These are phyloP conservation scores for Mormyrops attenuatus DNA, from an alignment of 2,797 vertebrate genomes.

Conservation along the genomic window DNA sequence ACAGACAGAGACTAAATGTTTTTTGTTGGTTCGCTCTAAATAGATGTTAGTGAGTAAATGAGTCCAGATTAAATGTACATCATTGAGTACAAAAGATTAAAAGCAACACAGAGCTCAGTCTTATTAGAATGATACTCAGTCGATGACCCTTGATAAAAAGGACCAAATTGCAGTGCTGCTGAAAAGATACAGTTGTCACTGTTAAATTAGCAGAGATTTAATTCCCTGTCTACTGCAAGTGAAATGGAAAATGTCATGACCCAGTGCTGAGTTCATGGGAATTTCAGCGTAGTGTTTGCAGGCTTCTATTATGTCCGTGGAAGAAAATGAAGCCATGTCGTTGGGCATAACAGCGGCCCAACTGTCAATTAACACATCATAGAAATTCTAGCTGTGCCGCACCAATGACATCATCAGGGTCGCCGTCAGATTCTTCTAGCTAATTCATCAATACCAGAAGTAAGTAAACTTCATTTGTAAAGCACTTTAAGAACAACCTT, in stretches of 20 bases:
- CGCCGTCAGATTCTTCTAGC: not conserved
- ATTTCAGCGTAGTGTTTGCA: not conserved
- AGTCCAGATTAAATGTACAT: not conserved
- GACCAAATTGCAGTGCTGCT: not conserved
- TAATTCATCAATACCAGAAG: not conserved
- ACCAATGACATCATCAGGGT: conserved; percentile 12
- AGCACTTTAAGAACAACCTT: not conserved
- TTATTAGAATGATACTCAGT: not conserved
- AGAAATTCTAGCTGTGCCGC: conserved; percentile 17
- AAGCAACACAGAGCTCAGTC: not conserved
- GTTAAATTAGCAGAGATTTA: not conserved
- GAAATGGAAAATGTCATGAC: not conserved
- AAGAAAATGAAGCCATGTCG: not conserved
- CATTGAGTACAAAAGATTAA: not conserved
- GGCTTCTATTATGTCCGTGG: conserved; percentile 4
- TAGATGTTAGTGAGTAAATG: no score
- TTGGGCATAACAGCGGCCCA: conserved; percentile 11
- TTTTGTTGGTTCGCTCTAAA: no score
- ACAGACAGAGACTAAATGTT: no score
- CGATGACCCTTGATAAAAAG: not conserved
- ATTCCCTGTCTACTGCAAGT: not conserved
- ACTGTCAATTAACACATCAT: conserved; percentile 25
- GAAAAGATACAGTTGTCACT: not conserved
- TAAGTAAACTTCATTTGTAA: not conserved
- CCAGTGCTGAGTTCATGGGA: not conserved